These are phyloP conservation scores for Leguminivora glycinivorella DNA, from an alignment of 1,140 invertebrate genomes.

Conservation along the genomic window DNA sequence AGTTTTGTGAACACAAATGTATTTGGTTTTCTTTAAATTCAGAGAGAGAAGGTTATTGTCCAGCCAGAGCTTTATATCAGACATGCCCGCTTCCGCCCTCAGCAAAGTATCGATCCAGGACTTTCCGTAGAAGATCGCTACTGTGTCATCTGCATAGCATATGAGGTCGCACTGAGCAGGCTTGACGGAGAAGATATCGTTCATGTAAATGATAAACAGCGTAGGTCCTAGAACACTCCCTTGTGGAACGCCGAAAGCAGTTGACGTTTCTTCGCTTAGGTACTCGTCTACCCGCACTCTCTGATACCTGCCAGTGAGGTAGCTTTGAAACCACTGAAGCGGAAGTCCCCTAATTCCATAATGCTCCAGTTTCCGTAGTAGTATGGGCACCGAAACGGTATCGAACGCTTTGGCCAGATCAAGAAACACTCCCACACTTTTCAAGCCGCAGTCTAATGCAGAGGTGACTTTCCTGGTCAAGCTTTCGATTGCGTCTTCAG, in stretches of 20 bases:
- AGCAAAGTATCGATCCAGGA: not conserved
- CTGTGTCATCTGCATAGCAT: conserved; percentile 23
- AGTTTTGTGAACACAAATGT: conserved; percentile 23
- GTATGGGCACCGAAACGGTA: no score
- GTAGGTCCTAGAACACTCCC: conserved; percentile 17
- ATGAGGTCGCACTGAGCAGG: not conserved
- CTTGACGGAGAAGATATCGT: not conserved
- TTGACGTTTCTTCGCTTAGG: not conserved
- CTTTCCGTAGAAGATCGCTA: not conserved
- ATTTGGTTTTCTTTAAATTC: conserved; percentile 11
- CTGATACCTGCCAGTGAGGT: conserved; percentile 3
- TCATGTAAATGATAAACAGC: conserved; percentile 14
- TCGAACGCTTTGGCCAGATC: conserved; percentile 11
- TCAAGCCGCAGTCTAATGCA: not conserved
- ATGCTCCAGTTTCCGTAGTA: conserved; percentile 8
- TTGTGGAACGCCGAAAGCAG: not conserved
- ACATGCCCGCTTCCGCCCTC: not conserved
- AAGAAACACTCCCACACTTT: conserved; percentile 22
- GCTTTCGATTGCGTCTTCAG: conserved; percentile 8
- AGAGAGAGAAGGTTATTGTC: conserved; percentile 10
- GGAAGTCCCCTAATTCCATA: conserved; percentile 16
- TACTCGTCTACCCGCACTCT: conserved; percentile 5
- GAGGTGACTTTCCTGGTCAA: conserved; percentile 7
- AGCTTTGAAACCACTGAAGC: conserved; percentile 21
- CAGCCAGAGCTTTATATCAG: not conserved